Evolutionary conservation across 1,140 invertebrate genomes (phyloP), one percentile per base, ranked within the genome.

Genomic region (Drosophila murphyi): DNA sequence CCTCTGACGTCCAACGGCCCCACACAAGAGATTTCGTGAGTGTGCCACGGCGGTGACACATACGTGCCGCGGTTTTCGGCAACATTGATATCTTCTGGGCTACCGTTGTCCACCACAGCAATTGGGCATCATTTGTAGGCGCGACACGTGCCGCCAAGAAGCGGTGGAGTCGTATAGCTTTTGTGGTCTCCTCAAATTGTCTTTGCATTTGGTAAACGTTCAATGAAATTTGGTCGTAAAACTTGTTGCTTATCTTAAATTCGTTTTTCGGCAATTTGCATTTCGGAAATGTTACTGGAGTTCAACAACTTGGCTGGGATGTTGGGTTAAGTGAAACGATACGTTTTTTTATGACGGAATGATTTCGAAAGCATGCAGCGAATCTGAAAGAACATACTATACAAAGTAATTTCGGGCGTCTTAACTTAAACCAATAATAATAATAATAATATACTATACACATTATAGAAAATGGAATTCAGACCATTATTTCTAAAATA

Each of bases 161-260:
- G 68, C 43, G 56, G 20, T 37, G 39, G 29, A 60, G 65, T 29
- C 62, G 68, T 6, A 32, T 34, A 20, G 68, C 52, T 39, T 7
- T 7, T 56, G 56, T 55, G 57, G 67, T 12, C 50, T 54, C 50
- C 45, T 52, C 5, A 62, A 52, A 37, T 61, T 43, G 69, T 48
- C 65, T 69, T 64, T 60, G 62, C 73, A 80, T 83, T 87, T 80
- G 78, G 83, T 81, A 86, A 83, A 75, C 78, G 64, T 82, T 82
- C 80, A 80, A 89, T 88, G 77, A 88, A 88, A 89, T 89, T 88
- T 69, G 83, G 67, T 75, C 77, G 64, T 88, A 83, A 88, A 88
- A 80, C 70, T 75, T 69, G 64, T 89, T 88, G 77, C 89, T 88
- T 89, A 88, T 88, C 70, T 74, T 75, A 72, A 89, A 89, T 80